Evolutionary conservation across 1,140 invertebrate genomes (phyloP), one percentile per base, ranked within the genome.

Genomic region (Coptotermes formosanus): DNA sequence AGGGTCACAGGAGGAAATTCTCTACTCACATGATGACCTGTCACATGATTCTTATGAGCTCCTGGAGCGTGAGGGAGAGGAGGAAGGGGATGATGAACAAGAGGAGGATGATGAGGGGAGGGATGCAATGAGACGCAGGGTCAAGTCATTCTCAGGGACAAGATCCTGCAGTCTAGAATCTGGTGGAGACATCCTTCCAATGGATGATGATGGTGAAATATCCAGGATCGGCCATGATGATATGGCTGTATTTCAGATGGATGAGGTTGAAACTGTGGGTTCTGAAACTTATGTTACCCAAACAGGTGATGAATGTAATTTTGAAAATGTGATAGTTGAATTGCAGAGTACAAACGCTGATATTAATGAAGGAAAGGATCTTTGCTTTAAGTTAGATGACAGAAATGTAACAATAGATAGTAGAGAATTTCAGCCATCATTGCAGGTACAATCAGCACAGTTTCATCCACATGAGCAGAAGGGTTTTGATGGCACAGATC

Each of bases 31-130:
- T 89, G 96, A 97, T 89, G 96, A 97, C 91, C 91, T 97, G 9
- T 97, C 96, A 21, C 96, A 97, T 90, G 96, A 97, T 90, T 97
- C 96, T 88, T 97, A 97, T 90, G 96, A 97, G 89, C 90, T 97
- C 25, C 92, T 97, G 81, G 96, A 97, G 90, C 88, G 89, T 85
- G 89, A 90, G 85, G 87, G 86, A 25, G 75, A 88, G 55, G 45
- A 88, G 38, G 88, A 88, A n/a, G 85, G 75, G 21, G 86, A 86
- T 38, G 82, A 83, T 43, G 86, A 86, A 32, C 75, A 83, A 45
- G 86, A 86, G 82, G 86, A 83, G 43, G 86, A 83, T 23, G 86
- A 86, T 81, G 85, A 82, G 25, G 82, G 43, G 32, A 52, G 12
- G 83, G 43, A 52, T 30, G 83, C 83, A 52, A 30, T 44, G 38